phyloP scores from a whole-genome alignment of 2,888 invertebrate species.

The Ophion obscuratus region DNA sequence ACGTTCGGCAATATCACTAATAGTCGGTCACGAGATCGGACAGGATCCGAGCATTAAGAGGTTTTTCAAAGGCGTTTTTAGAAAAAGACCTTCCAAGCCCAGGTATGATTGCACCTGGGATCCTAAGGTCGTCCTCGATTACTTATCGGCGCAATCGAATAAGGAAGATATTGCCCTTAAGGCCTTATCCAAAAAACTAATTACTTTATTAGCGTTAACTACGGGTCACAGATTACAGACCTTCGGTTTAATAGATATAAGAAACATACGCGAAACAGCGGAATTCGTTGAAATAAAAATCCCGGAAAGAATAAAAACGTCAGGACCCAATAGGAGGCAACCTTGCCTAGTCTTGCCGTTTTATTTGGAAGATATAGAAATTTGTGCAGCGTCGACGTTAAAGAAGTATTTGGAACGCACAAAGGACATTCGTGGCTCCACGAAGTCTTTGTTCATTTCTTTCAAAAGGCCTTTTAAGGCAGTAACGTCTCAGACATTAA shows the following conservation, averaged over 20 bases:
- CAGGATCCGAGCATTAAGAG: constrained; percentile 37
- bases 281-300: background rate
- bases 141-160: background rate
- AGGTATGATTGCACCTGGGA: constrained; percentile 57
- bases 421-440: no score
- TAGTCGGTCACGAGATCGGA: constrained; percentile 29
- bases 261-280: background rate
- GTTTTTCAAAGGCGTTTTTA: constrained; percentile 46
- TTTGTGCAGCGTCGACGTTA: no score
- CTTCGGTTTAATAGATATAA: background rate
- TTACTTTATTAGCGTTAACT: background rate
- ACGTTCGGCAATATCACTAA: constrained; percentile 44
- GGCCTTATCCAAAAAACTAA: background rate
- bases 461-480: no score
- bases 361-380: no score
- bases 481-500: no score
- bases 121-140: constrained; percentile 1
- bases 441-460: no score
- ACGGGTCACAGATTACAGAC: constrained; percentile 22
- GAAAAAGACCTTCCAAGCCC: constrained; percentile 34
- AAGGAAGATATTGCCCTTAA: background rate
- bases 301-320: constrained; percentile 11
- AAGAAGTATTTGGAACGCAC: no score
- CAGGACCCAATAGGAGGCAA: background rate
- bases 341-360: background rate